Evolutionary conservation across 2,797 vertebrate species (phyloP).

Genomic region (Malurus splendens): DNA sequence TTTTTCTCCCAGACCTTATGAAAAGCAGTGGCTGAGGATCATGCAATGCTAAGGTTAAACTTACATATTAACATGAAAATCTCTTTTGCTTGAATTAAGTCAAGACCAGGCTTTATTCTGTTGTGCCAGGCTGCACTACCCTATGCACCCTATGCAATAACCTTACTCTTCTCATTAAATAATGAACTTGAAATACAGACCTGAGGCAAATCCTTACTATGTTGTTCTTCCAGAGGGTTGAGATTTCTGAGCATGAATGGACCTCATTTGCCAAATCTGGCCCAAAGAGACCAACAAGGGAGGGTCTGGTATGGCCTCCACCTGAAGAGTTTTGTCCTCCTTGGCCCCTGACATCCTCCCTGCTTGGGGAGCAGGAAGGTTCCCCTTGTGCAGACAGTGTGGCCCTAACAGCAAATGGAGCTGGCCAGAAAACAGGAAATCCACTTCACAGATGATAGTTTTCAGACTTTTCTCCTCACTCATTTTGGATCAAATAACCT

Average conservation of each 20-base stretch:
- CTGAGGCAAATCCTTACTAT: slow-evolving; percentile 58
- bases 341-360: fast-evolving
- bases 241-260: slow-evolving; percentile 64
- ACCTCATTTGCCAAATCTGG: slow-evolving; percentile 65
- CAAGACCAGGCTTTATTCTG: not conserved
- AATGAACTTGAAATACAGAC: not conserved
- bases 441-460: not conserved
- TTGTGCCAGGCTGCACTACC: not conserved
- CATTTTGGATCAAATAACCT: not conserved
- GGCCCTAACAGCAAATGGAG: not conserved
- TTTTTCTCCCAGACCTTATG: not conserved
- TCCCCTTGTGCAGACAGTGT: fast-evolving
- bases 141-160: not conserved
- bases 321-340: not conserved
- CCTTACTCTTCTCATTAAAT: not conserved
- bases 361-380: not conserved
- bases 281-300: not conserved
- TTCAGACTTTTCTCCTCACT: fast-evolving
- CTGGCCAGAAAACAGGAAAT: not conserved
- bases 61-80: not conserved
- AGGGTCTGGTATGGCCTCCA: not conserved
- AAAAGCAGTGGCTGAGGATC: not conserved
- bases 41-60: not conserved
- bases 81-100: not conserved
- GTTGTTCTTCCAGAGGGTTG: slow-evolving; percentile 74